phyloP scores from a whole-genome alignment of 2,888 invertebrate species.

The Dyspetes luteomarginatus region DNA sequence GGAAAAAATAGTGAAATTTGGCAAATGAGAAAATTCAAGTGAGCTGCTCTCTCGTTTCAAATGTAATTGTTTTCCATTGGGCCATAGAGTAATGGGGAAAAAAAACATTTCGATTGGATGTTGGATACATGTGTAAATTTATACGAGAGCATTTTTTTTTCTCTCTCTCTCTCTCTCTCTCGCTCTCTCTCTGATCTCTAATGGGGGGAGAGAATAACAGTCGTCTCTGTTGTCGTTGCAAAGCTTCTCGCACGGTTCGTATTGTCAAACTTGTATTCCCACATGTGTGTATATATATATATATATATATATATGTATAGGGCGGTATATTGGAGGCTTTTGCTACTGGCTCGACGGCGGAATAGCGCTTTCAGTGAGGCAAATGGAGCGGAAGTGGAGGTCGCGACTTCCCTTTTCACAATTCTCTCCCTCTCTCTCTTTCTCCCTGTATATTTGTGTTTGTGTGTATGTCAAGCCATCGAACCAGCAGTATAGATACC shows the following conservation, averaged over 20 bases:
- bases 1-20: background rate
- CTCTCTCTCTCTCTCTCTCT: no score
- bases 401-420: slow-evolving; percentile 61
- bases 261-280: slow-evolving; percentile 37
- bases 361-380: slow-evolving; percentile 61
- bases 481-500: slow-evolving; percentile 21
- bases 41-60: background rate
- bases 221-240: slow-evolving; percentile 22
- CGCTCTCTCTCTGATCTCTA: no score
- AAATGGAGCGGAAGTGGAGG: slow-evolving; percentile 66
- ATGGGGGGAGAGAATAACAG: slow-evolving; percentile 19
- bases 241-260: slow-evolving; percentile 48
- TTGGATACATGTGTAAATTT: background rate
- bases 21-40: background rate
- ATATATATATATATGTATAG: slow-evolving; percentile 30
- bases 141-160: no score
- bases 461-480: slow-evolving; percentile 7
- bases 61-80: background rate
- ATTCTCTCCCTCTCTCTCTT: no score
- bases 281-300: slow-evolving; percentile 1
- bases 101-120: background rate
- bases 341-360: slow-evolving; percentile 50
- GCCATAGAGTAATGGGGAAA: background rate
- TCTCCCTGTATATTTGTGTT: background rate
- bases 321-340: slow-evolving; percentile 64